Evolutionary conservation across 2,888 invertebrate species (phyloP).

Genomic region (Rugalucina vietnamica): DNA sequence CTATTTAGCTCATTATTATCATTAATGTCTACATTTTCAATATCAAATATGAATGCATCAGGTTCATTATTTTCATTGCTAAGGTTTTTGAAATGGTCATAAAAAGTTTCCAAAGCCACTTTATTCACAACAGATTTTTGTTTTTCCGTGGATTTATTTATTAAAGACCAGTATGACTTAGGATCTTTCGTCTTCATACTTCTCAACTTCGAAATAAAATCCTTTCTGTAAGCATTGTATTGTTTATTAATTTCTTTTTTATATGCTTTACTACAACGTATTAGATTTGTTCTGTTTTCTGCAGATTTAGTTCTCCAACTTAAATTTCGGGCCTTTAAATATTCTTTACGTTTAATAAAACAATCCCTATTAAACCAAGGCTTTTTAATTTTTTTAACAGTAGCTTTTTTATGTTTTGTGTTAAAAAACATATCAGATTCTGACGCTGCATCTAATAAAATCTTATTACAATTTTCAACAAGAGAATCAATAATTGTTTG

Average conservation of each 20-base stretch:
- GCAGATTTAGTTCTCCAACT: conserved; percentile 1
- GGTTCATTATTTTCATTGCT: background rate
- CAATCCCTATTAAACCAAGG: conserved; percentile 4
- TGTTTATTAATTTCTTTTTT: conserved; percentile 3
- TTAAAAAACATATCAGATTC: background rate
- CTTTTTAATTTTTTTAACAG: background rate
- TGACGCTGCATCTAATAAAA: background rate
- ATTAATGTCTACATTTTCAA: background rate
- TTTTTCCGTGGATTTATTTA: background rate
- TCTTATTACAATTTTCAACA: background rate
- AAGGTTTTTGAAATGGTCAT: conserved; percentile 5
- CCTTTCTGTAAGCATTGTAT: background rate
- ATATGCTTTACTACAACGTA: conserved; percentile 2
- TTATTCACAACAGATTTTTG: background rate
- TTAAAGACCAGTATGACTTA: conserved; percentile 6
- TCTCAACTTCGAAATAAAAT: background rate
- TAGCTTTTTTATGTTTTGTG: background rate
- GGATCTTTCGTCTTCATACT: background rate
- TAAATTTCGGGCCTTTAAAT: background rate
- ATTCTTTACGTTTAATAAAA: conserved; percentile 8
- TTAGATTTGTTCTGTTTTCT: background rate
- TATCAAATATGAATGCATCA: background rate
- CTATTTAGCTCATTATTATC: background rate
- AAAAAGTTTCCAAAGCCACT: background rate
- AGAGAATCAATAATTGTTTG: background rate